A percentile compares a stretch with the other conserved stretches of the same genome.
phyloP scores from a whole-genome alignment of 2,888 invertebrate genomes.

The Zygothrica quintamaculata region DNA sequence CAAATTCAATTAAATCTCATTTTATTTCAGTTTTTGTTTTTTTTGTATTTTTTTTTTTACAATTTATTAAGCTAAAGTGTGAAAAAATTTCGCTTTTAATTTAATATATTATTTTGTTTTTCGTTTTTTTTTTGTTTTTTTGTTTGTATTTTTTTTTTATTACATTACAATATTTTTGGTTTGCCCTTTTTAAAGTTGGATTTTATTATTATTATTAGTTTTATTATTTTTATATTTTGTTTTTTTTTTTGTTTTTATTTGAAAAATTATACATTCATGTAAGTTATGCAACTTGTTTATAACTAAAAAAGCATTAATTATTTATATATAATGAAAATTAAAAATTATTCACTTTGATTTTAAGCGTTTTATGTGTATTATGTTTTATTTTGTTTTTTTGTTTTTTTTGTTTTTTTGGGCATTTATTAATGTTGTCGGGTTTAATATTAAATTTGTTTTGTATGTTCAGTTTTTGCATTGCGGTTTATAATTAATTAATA shows the following conservation, averaged over 20 bases:
- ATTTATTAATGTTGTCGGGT: conserved; percentile 44
- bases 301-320: conserved; percentile 83
- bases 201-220: conserved; percentile 64
- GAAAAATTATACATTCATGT: conserved; percentile 74
- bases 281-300: conserved; percentile 82
- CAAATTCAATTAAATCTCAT: conserved; percentile 85
- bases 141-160: conserved; percentile 61
- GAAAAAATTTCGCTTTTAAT: conserved; percentile 85
- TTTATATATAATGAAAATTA: conserved; percentile 81
- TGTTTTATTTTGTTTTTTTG: no score
- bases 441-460: conserved; percentile 61
- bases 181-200: conserved; percentile 67
- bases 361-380: no score
- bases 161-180: conserved; percentile 76
- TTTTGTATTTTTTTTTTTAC: conserved; percentile 82
- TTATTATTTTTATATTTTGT: conserved; percentile 46
- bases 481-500: conserved; percentile 64
- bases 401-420: no score
- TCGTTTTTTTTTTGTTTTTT: no score
- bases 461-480: conserved; percentile 65
- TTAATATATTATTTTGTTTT: conserved; percentile 70
- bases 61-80: conserved; percentile 85
- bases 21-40: conserved; percentile 82
- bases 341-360: conserved; percentile 44
- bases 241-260: conserved; percentile 47